phyloP scores from a whole-genome alignment of 2,113 vertebrate species.

The Cyanoramphus novaezelandiae region DNA sequence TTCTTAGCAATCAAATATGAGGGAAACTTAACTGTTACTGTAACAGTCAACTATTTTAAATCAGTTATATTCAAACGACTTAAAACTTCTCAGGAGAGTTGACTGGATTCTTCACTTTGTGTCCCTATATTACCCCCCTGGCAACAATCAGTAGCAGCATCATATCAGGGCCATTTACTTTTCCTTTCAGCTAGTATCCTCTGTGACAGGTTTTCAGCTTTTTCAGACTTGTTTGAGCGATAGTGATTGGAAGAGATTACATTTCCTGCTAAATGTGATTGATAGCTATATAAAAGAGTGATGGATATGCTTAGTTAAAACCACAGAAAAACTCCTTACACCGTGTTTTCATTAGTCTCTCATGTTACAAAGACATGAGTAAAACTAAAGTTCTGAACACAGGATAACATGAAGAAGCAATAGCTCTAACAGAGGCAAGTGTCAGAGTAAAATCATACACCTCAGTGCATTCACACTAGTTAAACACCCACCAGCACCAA shows the following conservation, averaged over 20 bases:
- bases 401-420: background rate
- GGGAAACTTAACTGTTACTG: background rate
- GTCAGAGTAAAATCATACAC: background rate
- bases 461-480: background rate
- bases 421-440: background rate
- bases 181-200: background rate
- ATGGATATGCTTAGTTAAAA: background rate
- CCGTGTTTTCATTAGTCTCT: background rate
- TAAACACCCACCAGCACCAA: constrained; percentile 17
- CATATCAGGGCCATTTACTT: background rate
- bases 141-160: background rate
- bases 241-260: background rate
- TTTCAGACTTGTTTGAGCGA: background rate
- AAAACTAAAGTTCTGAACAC: background rate
- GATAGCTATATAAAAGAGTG: background rate
- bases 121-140: background rate
- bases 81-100: background rate
- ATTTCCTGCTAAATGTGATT: constrained; percentile 4
- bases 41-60: background rate
- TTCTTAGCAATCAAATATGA: background rate
- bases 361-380: background rate
- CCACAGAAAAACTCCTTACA: background rate
- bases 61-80: background rate
- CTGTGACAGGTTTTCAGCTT: background rate
- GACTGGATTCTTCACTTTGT: background rate